phyloP scores from a whole-genome alignment of 2,113 vertebrate species.

The Agelaius phoeniceus region DNA sequence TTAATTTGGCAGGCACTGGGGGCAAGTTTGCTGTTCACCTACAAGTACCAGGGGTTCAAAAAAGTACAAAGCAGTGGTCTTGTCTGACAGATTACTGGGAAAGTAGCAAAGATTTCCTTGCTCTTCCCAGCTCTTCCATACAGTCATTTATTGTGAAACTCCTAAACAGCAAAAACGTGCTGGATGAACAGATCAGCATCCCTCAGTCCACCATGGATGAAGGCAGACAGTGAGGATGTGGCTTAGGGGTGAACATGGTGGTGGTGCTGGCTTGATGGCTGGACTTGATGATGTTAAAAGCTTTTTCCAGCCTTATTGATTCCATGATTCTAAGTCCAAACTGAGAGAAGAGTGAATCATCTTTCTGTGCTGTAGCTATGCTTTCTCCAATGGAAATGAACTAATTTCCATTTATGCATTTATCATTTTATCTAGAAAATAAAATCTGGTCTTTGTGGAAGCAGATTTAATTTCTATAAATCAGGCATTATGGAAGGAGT shows the following conservation, averaged over 20 bases:
- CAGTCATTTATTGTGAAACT: neutral
- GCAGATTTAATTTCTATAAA: neutral
- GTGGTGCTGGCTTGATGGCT: neutral
- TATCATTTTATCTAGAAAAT: neutral
- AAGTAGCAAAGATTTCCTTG: neutral
- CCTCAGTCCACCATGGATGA: neutral
- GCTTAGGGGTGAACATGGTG: neutral
- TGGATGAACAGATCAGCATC: neutral
- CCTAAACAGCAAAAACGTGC: neutral
- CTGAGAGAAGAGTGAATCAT: neutral
- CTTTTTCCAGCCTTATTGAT: neutral
- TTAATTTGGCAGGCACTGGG: slow-evolving; percentile 7
- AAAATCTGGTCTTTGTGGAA: neutral
- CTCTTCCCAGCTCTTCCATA: neutral
- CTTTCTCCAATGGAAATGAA: neutral
- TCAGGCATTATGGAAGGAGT: neutral
- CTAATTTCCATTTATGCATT: accelerated
- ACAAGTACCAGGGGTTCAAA: neutral
- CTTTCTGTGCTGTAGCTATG: neutral
- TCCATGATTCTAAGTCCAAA: neutral
- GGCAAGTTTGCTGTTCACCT: neutral
- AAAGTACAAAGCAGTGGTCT: neutral
- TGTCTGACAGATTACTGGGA: neutral
- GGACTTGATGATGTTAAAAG: neutral
- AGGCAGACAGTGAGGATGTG: neutral